Conservation (phyloP, 64 coral and sea anemone genomes). For the Actinia equina region DNA sequence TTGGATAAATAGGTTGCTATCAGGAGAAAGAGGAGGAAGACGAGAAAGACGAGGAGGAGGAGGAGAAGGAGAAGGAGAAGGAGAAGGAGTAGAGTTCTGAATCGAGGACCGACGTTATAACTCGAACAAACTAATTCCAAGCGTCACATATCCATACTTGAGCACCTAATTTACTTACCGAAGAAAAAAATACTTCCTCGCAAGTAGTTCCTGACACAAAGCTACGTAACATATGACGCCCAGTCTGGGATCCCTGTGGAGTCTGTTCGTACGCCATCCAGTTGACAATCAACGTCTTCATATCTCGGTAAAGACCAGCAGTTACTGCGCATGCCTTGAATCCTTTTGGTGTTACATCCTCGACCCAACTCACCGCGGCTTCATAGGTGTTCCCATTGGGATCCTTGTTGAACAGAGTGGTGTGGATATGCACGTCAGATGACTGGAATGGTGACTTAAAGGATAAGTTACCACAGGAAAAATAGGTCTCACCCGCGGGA, state of each 20-base stretch:
- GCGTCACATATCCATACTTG: no score
- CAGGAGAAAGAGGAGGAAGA: no score
- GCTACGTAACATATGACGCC: background rate
- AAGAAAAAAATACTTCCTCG: slow-evolving; percentile 4
- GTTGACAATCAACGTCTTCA: slow-evolving; percentile 20
- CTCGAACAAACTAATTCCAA: no score
- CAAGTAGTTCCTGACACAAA: slow-evolving; percentile 22
- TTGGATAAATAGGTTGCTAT: no score
- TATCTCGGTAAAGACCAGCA: slow-evolving; percentile 13
- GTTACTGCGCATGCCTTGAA: slow-evolving; percentile 42
- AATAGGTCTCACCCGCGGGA: background rate
- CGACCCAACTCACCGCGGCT: slow-evolving; percentile 38
- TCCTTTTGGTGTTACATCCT: background rate
- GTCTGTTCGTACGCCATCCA: slow-evolving; percentile 17
- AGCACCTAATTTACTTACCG: background rate
- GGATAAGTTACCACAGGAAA: slow-evolving; percentile 10
- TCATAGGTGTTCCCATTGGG: slow-evolving; percentile 21
- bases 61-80: background rate
- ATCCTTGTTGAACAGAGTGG: slow-evolving; percentile 15
- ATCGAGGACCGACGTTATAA: no score
- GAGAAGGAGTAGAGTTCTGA: background rate
- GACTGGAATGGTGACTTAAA: background rate
- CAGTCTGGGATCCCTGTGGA: slow-evolving; percentile 12
- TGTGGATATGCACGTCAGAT: slow-evolving; percentile 18
- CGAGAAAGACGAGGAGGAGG: background rate